These are phyloP conservation scores for Bathynomus jamesi DNA, from an alignment of 1,140 invertebrate genomes.

Conservation along the genomic window DNA sequence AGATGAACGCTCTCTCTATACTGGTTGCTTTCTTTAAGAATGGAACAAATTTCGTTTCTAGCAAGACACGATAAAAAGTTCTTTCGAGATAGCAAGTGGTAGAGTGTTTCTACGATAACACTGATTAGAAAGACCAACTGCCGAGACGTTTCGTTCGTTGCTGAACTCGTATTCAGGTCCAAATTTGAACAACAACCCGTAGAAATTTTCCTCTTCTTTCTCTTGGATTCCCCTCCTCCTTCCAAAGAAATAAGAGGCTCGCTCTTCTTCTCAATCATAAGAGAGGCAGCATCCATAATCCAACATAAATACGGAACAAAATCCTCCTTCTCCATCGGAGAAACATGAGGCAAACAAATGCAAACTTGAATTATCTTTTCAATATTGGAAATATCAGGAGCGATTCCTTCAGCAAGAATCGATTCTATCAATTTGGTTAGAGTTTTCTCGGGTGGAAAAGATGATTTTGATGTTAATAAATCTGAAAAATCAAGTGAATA, in stretches of 20 bases:
- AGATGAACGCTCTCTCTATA: slow-evolving; percentile 37
- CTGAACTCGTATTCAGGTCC: slow-evolving; percentile 33
- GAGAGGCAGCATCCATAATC: slow-evolving; percentile 14
- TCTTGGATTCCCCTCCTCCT: slow-evolving; percentile 5
- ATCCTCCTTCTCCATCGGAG: slow-evolving; percentile 35
- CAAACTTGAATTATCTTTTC: slow-evolving; percentile 49
- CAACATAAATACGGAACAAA: slow-evolving; percentile 32
- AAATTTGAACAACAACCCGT: not conserved
- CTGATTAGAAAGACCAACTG: slow-evolving; percentile 48
- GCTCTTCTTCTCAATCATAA: slow-evolving; percentile 11
- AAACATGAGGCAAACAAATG: slow-evolving; percentile 55
- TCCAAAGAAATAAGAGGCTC: slow-evolving; percentile 8
- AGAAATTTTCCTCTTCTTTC: not conserved
- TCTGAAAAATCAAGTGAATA: not conserved
- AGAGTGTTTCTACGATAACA: slow-evolving; percentile 50
- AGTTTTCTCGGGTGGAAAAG: not conserved
- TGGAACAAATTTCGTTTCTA: slow-evolving; percentile 35
- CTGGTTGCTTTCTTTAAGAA: slow-evolving; percentile 31
- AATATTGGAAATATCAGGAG: slow-evolving; percentile 38
- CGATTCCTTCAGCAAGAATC: slow-evolving; percentile 15
- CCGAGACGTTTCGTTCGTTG: slow-evolving; percentile 39
- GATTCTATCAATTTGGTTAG: slow-evolving; percentile 9
- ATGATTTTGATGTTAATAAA: not conserved
- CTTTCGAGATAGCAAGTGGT: slow-evolving; percentile 49
- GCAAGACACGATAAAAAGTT: slow-evolving; percentile 42